A percentile compares a stretch with the other conserved stretches of the same genome.
Evolutionary conservation across 2,797 vertebrate species (phyloP).

Genomic region (Coracias cyanogaster): DNA sequence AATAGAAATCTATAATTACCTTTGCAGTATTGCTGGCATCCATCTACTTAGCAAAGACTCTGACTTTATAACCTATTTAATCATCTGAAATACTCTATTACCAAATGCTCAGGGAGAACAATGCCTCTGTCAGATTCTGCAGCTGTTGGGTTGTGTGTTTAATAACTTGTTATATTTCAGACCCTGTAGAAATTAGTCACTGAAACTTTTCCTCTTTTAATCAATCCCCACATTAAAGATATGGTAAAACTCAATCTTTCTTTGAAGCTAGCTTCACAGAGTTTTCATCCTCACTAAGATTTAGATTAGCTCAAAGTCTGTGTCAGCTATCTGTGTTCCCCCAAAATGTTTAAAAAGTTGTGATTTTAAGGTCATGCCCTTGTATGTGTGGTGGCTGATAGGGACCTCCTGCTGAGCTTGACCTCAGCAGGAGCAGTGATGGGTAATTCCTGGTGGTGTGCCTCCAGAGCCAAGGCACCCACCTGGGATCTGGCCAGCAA

Average conservation of each 20-base stretch:
- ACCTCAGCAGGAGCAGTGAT: fast-evolving
- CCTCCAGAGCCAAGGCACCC: fast-evolving
- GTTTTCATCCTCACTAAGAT: neutral
- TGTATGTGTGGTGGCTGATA: neutral
- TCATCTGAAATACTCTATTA: slow-evolving; percentile 38
- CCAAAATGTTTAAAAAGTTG: neutral
- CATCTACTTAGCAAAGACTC: slow-evolving; percentile 32
- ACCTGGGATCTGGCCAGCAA: neutral
- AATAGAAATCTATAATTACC: slow-evolving; percentile 43
- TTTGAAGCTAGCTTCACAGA: neutral
- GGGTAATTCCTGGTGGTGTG: neutral
- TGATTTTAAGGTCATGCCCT: neutral
- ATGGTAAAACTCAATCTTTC: neutral
- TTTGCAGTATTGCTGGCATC: slow-evolving; percentile 40
- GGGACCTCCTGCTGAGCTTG: neutral
- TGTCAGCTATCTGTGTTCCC: neutral
- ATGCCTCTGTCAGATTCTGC: slow-evolving; percentile 27
- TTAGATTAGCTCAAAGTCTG: neutral
- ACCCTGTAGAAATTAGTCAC: slow-evolving; percentile 4
- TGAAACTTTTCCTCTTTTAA: neutral
- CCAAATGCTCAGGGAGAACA: slow-evolving; percentile 27
- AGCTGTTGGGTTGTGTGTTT: neutral
- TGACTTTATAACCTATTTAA: slow-evolving; percentile 53
- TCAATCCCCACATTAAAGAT: neutral
- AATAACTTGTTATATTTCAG: slow-evolving; percentile 50